phyloP scores from a whole-genome alignment of 2,797 vertebrate genomes.

The Todus mexicanus region DNA sequence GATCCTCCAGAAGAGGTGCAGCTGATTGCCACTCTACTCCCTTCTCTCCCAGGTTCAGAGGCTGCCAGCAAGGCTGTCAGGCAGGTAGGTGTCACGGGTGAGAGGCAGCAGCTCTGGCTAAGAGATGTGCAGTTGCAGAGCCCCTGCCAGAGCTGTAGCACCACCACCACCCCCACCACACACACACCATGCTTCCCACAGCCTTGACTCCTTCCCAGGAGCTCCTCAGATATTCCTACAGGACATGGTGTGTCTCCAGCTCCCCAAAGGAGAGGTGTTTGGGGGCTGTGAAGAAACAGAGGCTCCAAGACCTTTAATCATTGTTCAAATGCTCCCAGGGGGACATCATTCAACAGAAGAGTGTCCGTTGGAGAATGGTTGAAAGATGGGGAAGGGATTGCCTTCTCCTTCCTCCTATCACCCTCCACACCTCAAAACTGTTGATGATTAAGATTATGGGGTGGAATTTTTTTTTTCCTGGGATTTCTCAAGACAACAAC shows the following conservation, averaged over 20 bases:
- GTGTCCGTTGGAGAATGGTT: not conserved
- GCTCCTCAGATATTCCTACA: not conserved
- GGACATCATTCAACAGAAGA: not conserved
- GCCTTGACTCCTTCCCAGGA: not conserved
- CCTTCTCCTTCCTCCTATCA: not conserved
- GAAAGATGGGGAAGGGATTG: not conserved
- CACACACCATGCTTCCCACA: not conserved
- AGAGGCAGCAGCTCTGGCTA: not conserved
- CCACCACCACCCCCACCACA: too few relatives aligned
- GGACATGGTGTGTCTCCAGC: not conserved
- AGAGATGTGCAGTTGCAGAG: not conserved
- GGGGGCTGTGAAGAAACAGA: not conserved
- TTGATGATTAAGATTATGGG: not conserved
- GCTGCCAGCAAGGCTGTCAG: not conserved
- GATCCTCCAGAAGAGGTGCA: accelerated
- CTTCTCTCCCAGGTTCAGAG: not conserved
- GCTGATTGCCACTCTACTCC: not conserved
- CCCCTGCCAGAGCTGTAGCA: too few relatives aligned
- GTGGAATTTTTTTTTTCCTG: not conserved
- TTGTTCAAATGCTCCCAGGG: not conserved
- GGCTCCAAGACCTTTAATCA: not conserved
- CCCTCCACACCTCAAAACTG: accelerated
- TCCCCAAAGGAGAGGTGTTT: not conserved
- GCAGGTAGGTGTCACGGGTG: not conserved
- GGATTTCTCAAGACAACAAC: not conserved